Base-by-base conservation (phyloP, 2,113 vertebrate species). In the Chrysemys picta region DNA sequence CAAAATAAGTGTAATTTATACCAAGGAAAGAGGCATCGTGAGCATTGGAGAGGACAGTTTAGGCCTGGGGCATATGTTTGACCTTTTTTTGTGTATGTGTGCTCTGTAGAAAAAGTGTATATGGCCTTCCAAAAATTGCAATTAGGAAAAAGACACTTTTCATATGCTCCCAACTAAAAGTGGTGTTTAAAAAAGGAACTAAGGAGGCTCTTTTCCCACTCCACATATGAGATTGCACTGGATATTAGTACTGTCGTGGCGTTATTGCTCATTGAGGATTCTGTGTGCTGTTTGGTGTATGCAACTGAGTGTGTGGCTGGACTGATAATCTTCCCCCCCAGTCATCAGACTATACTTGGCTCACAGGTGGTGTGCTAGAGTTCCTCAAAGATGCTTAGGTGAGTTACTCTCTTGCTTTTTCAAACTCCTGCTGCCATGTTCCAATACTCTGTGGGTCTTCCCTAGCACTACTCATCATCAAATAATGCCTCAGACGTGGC, bases 71-170 rank as follows among this genome's bases (percentile, higher is more conserved):
- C 95, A 65, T n/a, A 4, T 2, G 12, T 97, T 95, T 96, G 87
- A 95, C 90, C 91, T 95, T 50, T 47, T 81, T 81, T 62, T 53
- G 78, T 88, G 35, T 47, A 45, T 83, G 88, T 79, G 95, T 84
- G 57, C 12, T 47, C 35, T 53, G 90, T 85, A 72, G 62, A 83
- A 85, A 93, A 88, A 89, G 2, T 0, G 0, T 0, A 0, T 4
- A 0, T 16, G 2, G 4, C 45, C 85, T 90, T 88, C 42, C 11
- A 25, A 87, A 96, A 45, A 0, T 10, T 65, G 11, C 84, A 78
- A 72, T 80, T 49, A 56, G 42, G 80, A 80, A 69, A 69, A 22
- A 82, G 87, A 31, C 0, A 72, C 29, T 45, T 62, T 35, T 29
- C 52, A 35, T 29, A 0, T 1, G 5, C 65, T 56, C 82, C 24